phyloP scores from a whole-genome alignment of 1,140 invertebrate species.

The Megalopta genalis region DNA sequence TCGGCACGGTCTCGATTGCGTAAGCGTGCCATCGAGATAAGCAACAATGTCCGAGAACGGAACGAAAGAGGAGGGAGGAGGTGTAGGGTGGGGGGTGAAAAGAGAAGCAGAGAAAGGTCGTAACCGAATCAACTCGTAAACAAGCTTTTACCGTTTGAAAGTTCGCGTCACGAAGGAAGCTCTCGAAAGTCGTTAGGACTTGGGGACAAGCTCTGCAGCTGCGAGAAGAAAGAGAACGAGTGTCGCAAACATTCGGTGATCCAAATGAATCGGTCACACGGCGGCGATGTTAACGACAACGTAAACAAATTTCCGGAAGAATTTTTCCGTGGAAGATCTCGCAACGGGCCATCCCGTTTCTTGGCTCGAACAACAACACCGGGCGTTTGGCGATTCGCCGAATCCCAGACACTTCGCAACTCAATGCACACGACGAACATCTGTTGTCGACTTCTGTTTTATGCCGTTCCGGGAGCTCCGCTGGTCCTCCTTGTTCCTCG shows the following conservation, averaged over 20 bases:
- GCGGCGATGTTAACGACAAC: no score
- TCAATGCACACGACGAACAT: not conserved
- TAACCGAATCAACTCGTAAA: not conserved
- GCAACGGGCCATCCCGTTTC: not conserved
- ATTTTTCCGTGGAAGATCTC: no score
- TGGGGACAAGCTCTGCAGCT: no score
- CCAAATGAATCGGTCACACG: not conserved
- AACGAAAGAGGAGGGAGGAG: no score
- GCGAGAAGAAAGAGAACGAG: no score
- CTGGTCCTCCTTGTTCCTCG: no score
- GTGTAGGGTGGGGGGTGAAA: no score
- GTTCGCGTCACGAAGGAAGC: not conserved
- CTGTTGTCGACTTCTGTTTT: not conserved
- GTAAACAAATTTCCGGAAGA: no score
- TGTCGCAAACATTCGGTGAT: no score
- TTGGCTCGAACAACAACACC: not conserved
- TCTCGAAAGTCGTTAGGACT: no score
- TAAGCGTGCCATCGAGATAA: constrained; percentile 1
- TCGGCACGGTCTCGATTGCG: not conserved
- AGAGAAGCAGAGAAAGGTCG: not conserved
- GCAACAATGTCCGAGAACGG: no score
- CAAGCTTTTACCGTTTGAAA: not conserved
- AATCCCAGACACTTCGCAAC: not conserved
- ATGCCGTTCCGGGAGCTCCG: no score
- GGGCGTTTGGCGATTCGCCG: not conserved